Conservation (phyloP, 2,797 vertebrate species). For the Scomberomorus guttatus region DNA sequence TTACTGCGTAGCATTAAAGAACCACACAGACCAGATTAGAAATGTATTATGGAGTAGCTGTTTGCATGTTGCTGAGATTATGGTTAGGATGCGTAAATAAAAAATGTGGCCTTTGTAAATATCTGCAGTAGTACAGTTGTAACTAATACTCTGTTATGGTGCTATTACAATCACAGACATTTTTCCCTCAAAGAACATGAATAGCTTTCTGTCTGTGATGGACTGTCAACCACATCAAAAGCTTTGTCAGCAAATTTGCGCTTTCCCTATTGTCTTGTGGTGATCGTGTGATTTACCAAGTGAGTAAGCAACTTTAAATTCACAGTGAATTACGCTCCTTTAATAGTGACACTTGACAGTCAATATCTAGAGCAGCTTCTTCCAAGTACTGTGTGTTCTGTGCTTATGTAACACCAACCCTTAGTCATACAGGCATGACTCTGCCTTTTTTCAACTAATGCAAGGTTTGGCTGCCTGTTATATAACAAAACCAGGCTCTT, state of each 20-base stretch:
- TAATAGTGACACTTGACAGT: slow-evolving; percentile 32
- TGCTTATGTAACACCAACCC: slow-evolving; percentile 74
- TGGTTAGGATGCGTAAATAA: background rate
- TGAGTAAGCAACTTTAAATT: slow-evolving; percentile 1
- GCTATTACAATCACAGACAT: background rate
- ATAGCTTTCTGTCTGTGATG: slow-evolving; percentile 4
- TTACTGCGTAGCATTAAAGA: background rate
- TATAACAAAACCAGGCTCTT: slow-evolving; percentile 56
- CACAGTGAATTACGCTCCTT: slow-evolving; percentile 10
- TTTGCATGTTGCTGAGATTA: background rate
- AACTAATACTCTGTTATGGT: too few species aligned
- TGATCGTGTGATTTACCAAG: background rate
- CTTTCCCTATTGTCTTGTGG: background rate
- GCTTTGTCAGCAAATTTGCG: background rate
- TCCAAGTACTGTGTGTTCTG: slow-evolving; percentile 39
- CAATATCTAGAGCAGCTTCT: slow-evolving; percentile 31
- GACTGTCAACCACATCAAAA: slow-evolving; percentile 7
- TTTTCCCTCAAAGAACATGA: background rate
- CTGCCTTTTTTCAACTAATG: slow-evolving; percentile 48
- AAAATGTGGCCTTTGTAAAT: background rate
- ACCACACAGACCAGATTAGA: background rate
- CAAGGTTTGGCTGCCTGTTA: slow-evolving; percentile 64
- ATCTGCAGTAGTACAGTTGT: background rate
- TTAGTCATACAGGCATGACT: slow-evolving; percentile 70
- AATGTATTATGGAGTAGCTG: background rate